Evolutionary conservation across 92 coral and sea anemone species (phyloP).

Genomic region (Paramuricea clavata): DNA sequence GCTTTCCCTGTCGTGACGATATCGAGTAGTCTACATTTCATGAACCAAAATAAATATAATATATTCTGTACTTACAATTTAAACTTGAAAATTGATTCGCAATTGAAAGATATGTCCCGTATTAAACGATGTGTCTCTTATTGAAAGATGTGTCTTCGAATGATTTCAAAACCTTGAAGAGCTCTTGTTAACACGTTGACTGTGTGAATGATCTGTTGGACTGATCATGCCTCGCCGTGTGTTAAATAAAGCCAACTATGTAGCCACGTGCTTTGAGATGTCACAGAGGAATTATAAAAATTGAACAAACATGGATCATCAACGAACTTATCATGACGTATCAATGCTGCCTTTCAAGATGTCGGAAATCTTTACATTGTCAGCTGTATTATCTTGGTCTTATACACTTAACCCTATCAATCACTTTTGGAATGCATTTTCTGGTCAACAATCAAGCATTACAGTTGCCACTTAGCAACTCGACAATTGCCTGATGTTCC

Average conservation of each 20-base stretch:
- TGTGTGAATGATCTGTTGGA: background rate
- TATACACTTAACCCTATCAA: background rate
- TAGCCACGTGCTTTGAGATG: background rate
- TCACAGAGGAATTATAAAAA: slow-evolving; percentile 8
- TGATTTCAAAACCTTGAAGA: background rate
- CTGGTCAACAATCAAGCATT: background rate
- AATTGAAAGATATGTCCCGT: background rate
- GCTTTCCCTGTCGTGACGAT: too few relatives aligned
- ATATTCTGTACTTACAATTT: background rate
- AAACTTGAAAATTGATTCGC: background rate
- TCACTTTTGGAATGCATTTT: background rate
- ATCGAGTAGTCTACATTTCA: too few relatives aligned
- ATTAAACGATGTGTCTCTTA: background rate
- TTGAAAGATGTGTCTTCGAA: background rate
- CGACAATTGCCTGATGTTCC: background rate
- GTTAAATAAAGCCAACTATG: background rate
- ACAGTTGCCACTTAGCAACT: background rate
- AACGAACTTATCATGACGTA: background rate
- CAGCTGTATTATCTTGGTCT: background rate
- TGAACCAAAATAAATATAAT: background rate
- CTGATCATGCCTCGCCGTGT: background rate
- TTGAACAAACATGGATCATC: background rate
- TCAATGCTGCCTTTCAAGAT: background rate
- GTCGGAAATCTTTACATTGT: slow-evolving; percentile 1
- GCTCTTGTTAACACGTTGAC: slow-evolving; percentile 17